These are phyloP conservation scores for Procambarus virginalis DNA, from an alignment of 1,140 invertebrate genomes.

Conservation along the genomic window DNA sequence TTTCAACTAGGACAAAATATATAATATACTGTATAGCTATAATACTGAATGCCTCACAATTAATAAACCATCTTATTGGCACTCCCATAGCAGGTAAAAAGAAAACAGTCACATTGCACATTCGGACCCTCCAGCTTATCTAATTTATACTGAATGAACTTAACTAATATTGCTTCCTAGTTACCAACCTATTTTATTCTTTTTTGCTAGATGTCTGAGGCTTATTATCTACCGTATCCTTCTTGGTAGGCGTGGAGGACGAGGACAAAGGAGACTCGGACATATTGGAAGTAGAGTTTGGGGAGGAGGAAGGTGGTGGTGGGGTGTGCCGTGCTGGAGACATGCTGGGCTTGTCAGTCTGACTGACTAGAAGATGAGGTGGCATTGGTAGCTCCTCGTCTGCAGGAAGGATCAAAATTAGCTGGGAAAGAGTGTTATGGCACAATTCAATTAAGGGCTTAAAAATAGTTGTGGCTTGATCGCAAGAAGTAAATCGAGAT, in stretches of 20 bases:
- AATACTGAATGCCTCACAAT: too few relatives aligned
- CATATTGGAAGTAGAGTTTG: not conserved
- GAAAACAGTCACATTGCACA: too few relatives aligned
- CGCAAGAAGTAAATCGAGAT: too few relatives aligned
- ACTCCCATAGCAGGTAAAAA: too few relatives aligned
- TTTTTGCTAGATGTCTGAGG: not conserved
- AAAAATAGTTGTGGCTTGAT: too few relatives aligned
- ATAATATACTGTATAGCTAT: too few relatives aligned
- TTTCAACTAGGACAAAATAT: too few relatives aligned
- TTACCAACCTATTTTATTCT: not conserved
- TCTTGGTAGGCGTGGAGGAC: not conserved
- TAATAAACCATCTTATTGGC: too few relatives aligned
- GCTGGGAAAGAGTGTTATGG: not conserved
- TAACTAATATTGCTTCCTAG: too few relatives aligned
- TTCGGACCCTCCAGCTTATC: too few relatives aligned
- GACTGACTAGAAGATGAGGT: conserved; percentile 44
- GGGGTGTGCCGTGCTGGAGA: conserved; percentile 7
- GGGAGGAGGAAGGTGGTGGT: conserved; percentile 9
- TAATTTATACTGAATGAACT: too few relatives aligned
- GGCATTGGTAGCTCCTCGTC: conserved; percentile 64
- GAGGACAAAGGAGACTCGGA: not conserved
- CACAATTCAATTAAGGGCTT: not conserved
- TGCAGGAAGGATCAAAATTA: conserved; percentile 1
- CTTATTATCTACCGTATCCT: not conserved
- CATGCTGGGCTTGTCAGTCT: conserved; percentile 58